Evolutionary conservation across 37 sponge, comb jelly and placozoan species (phyloP).

Genomic region (Cliona cf. orientalis): DNA sequence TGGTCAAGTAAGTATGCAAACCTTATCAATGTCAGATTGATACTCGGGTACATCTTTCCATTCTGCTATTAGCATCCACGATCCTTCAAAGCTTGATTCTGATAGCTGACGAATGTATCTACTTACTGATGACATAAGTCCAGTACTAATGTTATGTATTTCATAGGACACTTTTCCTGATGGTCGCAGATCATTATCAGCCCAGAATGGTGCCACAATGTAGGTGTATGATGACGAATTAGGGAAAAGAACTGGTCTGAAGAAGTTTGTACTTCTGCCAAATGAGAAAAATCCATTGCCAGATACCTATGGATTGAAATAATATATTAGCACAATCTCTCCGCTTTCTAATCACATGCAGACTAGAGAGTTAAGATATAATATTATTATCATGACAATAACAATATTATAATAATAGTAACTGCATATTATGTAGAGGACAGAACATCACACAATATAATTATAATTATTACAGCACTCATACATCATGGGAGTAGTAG

Average conservation of each 20-base stretch:
- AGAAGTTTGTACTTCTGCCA: background rate
- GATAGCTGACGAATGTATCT: conserved; percentile 2
- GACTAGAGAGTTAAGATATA: too few species aligned
- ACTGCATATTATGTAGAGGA: too few species aligned
- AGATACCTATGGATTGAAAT: conserved; percentile 5
- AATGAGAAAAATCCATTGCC: conserved; percentile 23
- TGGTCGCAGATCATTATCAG: conserved; percentile 14
- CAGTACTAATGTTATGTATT: background rate
- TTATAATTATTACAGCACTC: too few species aligned
- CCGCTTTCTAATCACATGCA: too few species aligned
- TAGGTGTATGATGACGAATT: conserved; percentile 9
- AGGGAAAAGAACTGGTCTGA: conserved; percentile 25
- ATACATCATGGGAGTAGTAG: too few species aligned
- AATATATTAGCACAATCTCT: too few species aligned
- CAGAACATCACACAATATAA: too few species aligned
- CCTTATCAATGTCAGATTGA: background rate
- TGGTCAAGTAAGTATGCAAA: too few species aligned
- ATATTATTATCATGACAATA: too few species aligned
- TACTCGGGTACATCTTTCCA: conserved; percentile 23
- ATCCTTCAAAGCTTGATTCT: conserved; percentile 11
- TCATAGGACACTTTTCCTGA: conserved; percentile 16
- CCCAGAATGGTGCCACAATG: conserved; percentile 41
- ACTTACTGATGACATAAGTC: background rate
- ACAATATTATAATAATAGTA: too few species aligned
- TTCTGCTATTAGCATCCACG: conserved; percentile 38